Percentiles rank a stretch among this genome's conserved stretches.
These are phyloP conservation scores for Phyllotis vaccarum DNA, from an alignment of 2,797 vertebrate genomes.

Conservation along the genomic window DNA sequence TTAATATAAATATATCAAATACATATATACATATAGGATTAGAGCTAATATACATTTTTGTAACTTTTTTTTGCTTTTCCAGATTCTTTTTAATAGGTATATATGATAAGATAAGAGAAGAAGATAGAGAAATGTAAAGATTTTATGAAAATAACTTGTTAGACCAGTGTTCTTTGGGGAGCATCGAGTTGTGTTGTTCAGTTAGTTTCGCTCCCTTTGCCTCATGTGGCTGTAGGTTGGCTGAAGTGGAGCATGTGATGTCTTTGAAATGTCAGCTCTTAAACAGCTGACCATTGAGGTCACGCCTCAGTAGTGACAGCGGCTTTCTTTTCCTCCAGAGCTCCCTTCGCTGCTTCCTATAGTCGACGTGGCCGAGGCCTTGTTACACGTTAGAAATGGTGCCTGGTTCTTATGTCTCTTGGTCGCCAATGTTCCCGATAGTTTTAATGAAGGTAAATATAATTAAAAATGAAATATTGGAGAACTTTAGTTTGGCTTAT, in stretches of 20 bases:
- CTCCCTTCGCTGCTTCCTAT: slow-evolving; percentile 96
- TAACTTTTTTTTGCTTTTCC: slow-evolving; percentile 16
- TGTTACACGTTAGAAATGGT: slow-evolving; percentile 97
- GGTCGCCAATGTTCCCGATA: slow-evolving; percentile 99
- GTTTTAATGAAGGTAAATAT: slow-evolving; percentile 96
- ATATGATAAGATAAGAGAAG: background rate
- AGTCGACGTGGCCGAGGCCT: slow-evolving; percentile 97
- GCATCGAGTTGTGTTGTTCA: background rate
- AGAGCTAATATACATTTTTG: slow-evolving; percentile 31
- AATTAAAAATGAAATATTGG: background rate
- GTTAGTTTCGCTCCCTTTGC: background rate
- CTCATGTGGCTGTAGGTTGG: background rate
- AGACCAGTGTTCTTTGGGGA: background rate
- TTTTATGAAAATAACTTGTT: slow-evolving; percentile 21
- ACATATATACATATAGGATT: background rate
- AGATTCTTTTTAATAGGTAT: background rate
- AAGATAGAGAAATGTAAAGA: slow-evolving; percentile 46
- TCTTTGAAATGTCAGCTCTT: too few relatives aligned
- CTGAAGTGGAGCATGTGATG: slow-evolving; percentile 38
- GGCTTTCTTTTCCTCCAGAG: slow-evolving; percentile 87
- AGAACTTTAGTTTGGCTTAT: slow-evolving; percentile 19
- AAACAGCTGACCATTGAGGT: too few relatives aligned
- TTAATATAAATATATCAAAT: background rate
- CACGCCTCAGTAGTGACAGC: background rate
- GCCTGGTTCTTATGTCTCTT: slow-evolving; percentile 99